These are phyloP conservation scores for Cygnus olor DNA, from an alignment of 2,797 vertebrate genomes.

Conservation along the genomic window DNA sequence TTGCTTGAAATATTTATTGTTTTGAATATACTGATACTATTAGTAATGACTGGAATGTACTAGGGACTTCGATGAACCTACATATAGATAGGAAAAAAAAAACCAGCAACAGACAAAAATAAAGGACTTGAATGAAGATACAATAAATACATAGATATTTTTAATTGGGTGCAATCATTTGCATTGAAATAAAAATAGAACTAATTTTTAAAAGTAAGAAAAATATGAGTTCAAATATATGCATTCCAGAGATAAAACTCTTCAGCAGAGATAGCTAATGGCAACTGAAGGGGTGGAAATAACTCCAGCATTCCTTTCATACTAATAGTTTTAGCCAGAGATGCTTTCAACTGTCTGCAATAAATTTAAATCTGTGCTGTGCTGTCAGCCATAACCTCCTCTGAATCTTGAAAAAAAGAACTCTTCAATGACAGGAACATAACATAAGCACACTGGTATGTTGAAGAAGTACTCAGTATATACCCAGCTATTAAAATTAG, in stretches of 20 bases:
- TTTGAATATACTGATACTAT: neutral
- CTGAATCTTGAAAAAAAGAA: neutral
- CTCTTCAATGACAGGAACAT: neutral
- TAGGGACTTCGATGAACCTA: neutral
- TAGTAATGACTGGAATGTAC: neutral
- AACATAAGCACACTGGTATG: neutral
- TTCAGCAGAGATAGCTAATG: neutral
- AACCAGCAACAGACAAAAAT: neutral
- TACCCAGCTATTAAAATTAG: neutral
- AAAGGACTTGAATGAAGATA: neutral
- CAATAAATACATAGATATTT: neutral
- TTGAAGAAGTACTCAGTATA: neutral
- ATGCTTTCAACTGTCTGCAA: neutral
- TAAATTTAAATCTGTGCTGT: neutral
- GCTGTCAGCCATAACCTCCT: neutral
- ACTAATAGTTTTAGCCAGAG: neutral
- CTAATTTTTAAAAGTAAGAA: neutral
- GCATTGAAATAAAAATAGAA: neutral
- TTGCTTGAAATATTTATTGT: neutral
- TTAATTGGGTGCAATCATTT: neutral
- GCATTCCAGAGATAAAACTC: neutral
- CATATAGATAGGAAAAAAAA: neutral
- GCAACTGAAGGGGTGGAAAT: neutral
- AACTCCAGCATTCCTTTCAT: neutral
- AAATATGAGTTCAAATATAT: neutral